Base-by-base conservation (phyloP, 2,888 invertebrate genomes). In the Eupithecia pulchellata region DNA sequence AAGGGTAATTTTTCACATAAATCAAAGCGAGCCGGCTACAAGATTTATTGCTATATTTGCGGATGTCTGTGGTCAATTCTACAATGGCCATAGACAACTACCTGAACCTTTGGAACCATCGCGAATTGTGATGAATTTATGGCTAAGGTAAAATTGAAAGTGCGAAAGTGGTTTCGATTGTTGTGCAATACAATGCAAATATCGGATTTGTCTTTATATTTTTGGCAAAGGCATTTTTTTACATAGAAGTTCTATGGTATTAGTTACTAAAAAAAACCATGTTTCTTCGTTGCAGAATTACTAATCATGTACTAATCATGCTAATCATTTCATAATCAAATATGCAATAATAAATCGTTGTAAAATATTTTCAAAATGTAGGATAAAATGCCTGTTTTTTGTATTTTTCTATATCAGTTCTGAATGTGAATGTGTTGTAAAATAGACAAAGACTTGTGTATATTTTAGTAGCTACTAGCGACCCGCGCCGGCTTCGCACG, bases 1-100 rank as follows among this genome's bases (percentile, higher is more conserved):
- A 93, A 92, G 91, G 91, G 85, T 92, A 91, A 94, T 94, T 93
- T 93, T 93, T 93, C 93, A 93, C 91, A 93, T 94, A 94, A 94
- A 94, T 94, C 94, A 94, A 94, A 93, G 91, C 83, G 82, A 82
- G 82, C 90, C 92, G 91, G 86, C 90, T 81, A 73, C 76, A 87
- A 91, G 93, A 93, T 94, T 93, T 93, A 94, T 94, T 85, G 86
- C 87, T 87, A 84, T 84, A 86, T 86, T 84, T 84, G 84, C 81
- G 83, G 84, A 86, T 81, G 80, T 86, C 82, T 84, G 82, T 82
- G 89, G 87, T 87, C 88, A 89, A 79, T 80, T 58, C 80, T 79
- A 83, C 83, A 83, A 81, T 83, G 81, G 79, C 79, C 78, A 79
- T 84, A 86, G 88, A 88, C 85, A 88, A 81, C 86, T 88, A 89